These are phyloP conservation scores for Drosophila falleni DNA, from an alignment of 2,888 invertebrate genomes.

Conservation along the genomic window DNA sequence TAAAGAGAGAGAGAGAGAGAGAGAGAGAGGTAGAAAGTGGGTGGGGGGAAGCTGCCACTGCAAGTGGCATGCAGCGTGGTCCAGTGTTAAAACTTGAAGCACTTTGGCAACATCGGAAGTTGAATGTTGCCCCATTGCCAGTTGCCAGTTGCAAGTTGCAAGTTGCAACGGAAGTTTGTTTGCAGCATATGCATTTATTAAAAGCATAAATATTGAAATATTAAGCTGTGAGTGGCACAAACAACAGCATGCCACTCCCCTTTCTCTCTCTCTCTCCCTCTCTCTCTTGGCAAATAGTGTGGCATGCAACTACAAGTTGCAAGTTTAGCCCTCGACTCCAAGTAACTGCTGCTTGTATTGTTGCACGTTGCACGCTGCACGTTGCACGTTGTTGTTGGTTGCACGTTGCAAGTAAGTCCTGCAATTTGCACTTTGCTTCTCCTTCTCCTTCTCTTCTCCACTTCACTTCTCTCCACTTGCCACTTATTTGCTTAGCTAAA, in stretches of 20 bases:
- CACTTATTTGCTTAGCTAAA: slow-evolving; percentile 78
- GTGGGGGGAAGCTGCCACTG: neutral
- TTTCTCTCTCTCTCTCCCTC: neutral
- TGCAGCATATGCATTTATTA: slow-evolving; percentile 78
- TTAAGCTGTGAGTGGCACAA: slow-evolving; percentile 79
- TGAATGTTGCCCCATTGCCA: slow-evolving; percentile 8
- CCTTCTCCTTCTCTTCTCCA: neutral
- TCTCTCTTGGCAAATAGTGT: slow-evolving; percentile 41
- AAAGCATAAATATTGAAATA: slow-evolving; percentile 80
- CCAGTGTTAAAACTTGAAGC: slow-evolving; percentile 46
- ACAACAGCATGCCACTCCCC: slow-evolving; percentile 43
- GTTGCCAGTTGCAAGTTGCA: slow-evolving; percentile 12
- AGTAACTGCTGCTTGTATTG: neutral
- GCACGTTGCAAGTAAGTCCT: slow-evolving; percentile 39
- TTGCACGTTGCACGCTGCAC: slow-evolving; percentile 11
- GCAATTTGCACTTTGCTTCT: slow-evolving; percentile 54
- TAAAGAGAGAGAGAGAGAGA: neutral
- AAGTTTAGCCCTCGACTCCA: too few relatives aligned
- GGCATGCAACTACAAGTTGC: slow-evolving; percentile 13
- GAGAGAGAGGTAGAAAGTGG: neutral
- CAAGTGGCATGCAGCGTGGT: slow-evolving; percentile 28
- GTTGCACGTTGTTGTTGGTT: slow-evolving; percentile 5
- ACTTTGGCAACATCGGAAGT: slow-evolving; percentile 60
- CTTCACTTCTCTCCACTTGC: neutral
- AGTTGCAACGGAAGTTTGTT: slow-evolving; percentile 73